Conservation (phyloP, 2,113 vertebrate species). For the Sisor rabdophorus region DNA sequence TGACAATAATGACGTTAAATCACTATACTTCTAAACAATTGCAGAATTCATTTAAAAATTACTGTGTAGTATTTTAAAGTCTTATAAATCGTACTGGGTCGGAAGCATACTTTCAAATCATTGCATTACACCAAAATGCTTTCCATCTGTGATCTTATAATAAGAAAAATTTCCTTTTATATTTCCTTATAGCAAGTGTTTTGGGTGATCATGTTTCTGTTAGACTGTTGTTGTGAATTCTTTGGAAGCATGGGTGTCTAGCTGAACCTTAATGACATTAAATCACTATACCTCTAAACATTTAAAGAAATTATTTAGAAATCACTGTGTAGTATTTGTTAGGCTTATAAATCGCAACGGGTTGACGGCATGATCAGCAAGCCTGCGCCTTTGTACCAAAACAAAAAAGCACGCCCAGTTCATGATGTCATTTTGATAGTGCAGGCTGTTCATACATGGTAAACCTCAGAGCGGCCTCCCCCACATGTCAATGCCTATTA, state of each 20-base stretch:
- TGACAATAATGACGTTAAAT: background rate
- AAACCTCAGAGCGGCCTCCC: constrained; percentile 75
- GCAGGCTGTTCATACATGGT: constrained; percentile 79
- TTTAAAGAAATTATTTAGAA: background rate
- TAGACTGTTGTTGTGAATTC: constrained; percentile 3
- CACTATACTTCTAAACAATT: background rate
- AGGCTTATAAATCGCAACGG: background rate
- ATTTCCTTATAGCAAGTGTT: background rate
- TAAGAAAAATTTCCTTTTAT: too few relatives aligned
- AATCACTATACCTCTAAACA: background rate
- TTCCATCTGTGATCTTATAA: too few relatives aligned
- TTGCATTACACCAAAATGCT: too few relatives aligned
- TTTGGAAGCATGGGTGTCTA: background rate
- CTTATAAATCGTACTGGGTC: too few relatives aligned
- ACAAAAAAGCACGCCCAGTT: constrained; percentile 10
- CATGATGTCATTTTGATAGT: constrained; percentile 31
- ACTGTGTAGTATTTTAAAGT: background rate
- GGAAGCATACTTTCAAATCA: too few relatives aligned
- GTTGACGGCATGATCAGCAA: background rate
- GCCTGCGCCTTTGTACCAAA: background rate
- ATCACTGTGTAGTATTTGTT: background rate
- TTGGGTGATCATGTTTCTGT: background rate
- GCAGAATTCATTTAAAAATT: background rate
- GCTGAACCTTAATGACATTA: background rate
- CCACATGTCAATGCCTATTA: constrained; percentile 83